Evolutionary conservation across 1,140 invertebrate species (phyloP).

Genomic region (Scaptomyza graminum): DNA sequence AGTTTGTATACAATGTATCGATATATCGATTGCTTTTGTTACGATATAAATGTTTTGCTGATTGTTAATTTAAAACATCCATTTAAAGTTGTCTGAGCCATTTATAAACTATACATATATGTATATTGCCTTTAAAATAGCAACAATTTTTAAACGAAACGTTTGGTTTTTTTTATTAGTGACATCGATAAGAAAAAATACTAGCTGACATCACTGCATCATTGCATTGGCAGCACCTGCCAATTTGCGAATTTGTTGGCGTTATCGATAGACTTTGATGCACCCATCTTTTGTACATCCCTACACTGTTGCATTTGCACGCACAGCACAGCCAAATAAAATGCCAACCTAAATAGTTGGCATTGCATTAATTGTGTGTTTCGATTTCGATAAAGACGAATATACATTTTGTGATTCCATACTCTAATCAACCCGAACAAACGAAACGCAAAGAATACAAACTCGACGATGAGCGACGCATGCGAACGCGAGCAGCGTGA

Average conservation of each 20-base stretch:
- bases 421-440: constrained; percentile 12
- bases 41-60: neutral
- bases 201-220: constrained; percentile 1
- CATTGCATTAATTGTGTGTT: constrained; percentile 39
- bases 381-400: constrained; percentile 52
- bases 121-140: no score
- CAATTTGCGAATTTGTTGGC: constrained; percentile 13
- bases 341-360: constrained; percentile 70
- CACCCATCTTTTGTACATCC: constrained; percentile 37
- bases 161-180: neutral
- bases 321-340: constrained; percentile 45
- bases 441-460: constrained; percentile 17
- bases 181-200: neutral
- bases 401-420: constrained; percentile 45
- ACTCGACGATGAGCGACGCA: constrained; percentile 60
- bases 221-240: constrained; percentile 31
- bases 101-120: no score
- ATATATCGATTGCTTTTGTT: neutral
- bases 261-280: constrained; percentile 39
- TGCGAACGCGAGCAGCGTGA: constrained; percentile 60
- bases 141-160: no score
- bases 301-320: constrained; percentile 70
- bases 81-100: neutral
- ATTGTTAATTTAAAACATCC: neutral
- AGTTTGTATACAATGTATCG: neutral